Conservation (phyloP, 2,113 vertebrate genomes). For the Rhadina sibilatrix region DNA sequence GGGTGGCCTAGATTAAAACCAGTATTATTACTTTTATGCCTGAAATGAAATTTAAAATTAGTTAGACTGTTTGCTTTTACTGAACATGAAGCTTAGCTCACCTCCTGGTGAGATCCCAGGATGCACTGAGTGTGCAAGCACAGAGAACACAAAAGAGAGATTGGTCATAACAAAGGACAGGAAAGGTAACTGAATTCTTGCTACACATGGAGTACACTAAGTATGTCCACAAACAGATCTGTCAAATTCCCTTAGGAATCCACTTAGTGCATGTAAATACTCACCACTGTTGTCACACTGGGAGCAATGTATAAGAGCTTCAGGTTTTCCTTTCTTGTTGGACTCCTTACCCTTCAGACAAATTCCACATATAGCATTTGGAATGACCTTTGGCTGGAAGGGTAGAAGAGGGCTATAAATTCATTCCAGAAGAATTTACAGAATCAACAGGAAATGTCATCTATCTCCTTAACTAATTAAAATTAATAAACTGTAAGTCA, state of each 20-base stretch:
- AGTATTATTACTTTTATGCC: conserved; percentile 60
- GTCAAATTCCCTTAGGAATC: background rate
- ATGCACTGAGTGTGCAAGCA: background rate
- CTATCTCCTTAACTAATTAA: conserved; percentile 37
- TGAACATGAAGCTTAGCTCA: background rate
- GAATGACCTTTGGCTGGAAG: conserved; percentile 99
- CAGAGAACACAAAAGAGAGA: background rate
- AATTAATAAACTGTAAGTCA: background rate
- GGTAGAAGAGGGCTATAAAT: conserved; percentile 99
- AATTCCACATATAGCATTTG: conserved; percentile 99
- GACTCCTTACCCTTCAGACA: conserved; percentile 99
- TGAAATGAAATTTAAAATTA: background rate
- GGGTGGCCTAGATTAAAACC: conserved; percentile 89
- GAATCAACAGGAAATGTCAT: conserved; percentile 67
- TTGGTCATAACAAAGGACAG: background rate
- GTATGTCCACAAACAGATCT: background rate
- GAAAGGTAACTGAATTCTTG: background rate
- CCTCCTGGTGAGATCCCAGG: background rate
- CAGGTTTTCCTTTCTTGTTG: conserved; percentile 95
- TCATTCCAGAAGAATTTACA: conserved; percentile 78
- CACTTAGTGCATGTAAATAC: conserved; percentile 61
- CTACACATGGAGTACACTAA: background rate
- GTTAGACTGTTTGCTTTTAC: background rate
- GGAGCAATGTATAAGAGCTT: conserved; percentile 98
- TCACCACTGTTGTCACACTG: conserved; percentile 98